These are phyloP conservation scores for Coecobrya sp. DNA, from an alignment of 2,888 invertebrate species.

Conservation along the genomic window DNA sequence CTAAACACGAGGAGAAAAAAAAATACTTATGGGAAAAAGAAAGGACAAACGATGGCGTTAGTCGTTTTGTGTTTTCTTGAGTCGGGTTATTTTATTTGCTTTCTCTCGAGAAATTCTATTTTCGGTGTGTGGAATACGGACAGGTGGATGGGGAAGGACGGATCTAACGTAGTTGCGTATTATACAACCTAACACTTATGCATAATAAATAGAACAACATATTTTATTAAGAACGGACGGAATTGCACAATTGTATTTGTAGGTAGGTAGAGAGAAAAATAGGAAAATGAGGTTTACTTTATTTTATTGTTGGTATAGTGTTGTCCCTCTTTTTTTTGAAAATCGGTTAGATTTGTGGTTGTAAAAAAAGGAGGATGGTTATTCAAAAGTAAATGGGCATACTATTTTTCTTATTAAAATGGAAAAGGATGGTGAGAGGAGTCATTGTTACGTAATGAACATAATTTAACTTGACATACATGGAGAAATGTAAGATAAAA, in stretches of 20 bases:
- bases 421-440: background rate
- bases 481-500: background rate
- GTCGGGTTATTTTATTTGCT: conserved; percentile 6
- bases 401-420: conserved; percentile 7
- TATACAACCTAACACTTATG: background rate
- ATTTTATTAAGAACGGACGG: background rate
- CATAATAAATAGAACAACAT: conserved; percentile 16
- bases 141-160: conserved; percentile 24
- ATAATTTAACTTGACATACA: conserved; percentile 14
- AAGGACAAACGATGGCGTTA: conserved; percentile 25
- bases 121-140: conserved; percentile 1
- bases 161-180: background rate
- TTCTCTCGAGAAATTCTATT: conserved; percentile 36
- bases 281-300: background rate
- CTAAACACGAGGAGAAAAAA: background rate
- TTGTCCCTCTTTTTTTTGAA: conserved; percentile 2
- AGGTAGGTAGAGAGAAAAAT: background rate
- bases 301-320: background rate
- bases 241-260: background rate
- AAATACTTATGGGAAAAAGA: conserved; percentile 4
- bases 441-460: conserved; percentile 31
- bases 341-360: background rate
- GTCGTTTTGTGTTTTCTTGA: background rate
- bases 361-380: background rate
- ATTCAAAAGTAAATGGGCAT: background rate